Percentiles rank a stretch among this genome's conserved stretches.
Evolutionary conservation across 2,888 invertebrate species (phyloP).

Genomic region (Hypercompe scribonia): DNA sequence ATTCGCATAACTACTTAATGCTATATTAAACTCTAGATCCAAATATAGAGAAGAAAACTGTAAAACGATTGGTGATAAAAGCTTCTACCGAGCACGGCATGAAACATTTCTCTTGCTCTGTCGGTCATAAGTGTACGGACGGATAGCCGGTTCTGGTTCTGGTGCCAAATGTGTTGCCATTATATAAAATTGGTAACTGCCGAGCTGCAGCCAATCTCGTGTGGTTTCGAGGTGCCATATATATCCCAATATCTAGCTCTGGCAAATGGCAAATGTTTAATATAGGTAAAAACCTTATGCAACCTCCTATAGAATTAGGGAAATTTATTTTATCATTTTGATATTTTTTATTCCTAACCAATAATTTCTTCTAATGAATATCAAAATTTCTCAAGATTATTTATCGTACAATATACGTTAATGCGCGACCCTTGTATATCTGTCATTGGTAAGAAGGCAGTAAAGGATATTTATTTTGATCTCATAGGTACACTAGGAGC

Average conservation of each 20-base stretch:
- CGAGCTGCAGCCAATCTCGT: slow-evolving; percentile 31
- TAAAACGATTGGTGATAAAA: slow-evolving; percentile 25
- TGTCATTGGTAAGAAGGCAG: slow-evolving; percentile 35
- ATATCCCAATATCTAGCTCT: slow-evolving; percentile 22
- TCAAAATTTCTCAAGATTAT: neutral
- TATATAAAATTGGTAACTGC: slow-evolving; percentile 50
- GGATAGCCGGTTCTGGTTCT: slow-evolving; percentile 27
- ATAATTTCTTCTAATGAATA: neutral
- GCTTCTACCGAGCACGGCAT: slow-evolving; percentile 21
- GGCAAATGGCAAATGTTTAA: neutral
- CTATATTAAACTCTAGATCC: no score
- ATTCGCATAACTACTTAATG: no score
- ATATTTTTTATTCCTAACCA: no score
- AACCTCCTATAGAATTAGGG: no score
- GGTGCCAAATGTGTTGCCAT: slow-evolving; percentile 47
- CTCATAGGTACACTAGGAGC: slow-evolving; percentile 54
- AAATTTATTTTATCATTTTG: no score
- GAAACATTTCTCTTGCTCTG: slow-evolving; percentile 34
- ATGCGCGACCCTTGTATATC: slow-evolving; percentile 45
- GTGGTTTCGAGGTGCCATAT: slow-evolving; percentile 38
- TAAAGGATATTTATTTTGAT: slow-evolving; percentile 54
- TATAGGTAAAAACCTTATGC: neutral
- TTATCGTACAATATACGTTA: slow-evolving; percentile 27
- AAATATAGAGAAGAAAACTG: no score
- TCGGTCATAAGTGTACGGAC: slow-evolving; percentile 36